Conservation (phyloP, 2,113 vertebrate species). For the Thamnophis sirtalis region DNA sequence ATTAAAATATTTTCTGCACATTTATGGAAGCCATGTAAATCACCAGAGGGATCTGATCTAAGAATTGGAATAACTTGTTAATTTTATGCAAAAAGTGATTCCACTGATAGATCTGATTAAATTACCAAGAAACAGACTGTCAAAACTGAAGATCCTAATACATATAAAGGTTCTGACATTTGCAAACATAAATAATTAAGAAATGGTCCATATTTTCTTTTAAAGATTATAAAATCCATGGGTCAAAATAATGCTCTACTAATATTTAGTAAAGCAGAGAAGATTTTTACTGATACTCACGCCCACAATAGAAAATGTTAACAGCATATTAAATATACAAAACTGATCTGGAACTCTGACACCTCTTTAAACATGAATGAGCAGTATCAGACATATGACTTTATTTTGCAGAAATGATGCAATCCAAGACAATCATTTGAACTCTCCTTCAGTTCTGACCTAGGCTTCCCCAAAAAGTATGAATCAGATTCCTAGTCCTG, state of each 20-base stretch:
- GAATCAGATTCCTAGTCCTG: too few species aligned
- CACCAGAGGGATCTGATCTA: not conserved
- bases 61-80: not conserved
- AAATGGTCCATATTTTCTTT: not conserved
- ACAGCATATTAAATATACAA: not conserved
- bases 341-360: not conserved
- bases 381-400: not conserved
- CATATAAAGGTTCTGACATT: not conserved
- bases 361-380: not conserved
- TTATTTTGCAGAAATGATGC: not conserved
- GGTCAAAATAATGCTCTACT: not conserved
- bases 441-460: not conserved
- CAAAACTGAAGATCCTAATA: not conserved
- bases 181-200: not conserved
- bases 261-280: not conserved
- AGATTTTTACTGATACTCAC: not conserved
- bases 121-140: not conserved
- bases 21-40: not conserved
- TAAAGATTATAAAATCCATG: not conserved
- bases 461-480: too few species aligned
- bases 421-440: not conserved
- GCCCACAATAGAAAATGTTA: not conserved
- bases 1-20: not conserved
- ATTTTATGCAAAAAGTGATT: not conserved
- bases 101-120: not conserved